A percentile compares a stretch with the other conserved stretches of the same genome.
phyloP scores from a whole-genome alignment of 1,140 invertebrate species.

The Sarcophaga bullata region DNA sequence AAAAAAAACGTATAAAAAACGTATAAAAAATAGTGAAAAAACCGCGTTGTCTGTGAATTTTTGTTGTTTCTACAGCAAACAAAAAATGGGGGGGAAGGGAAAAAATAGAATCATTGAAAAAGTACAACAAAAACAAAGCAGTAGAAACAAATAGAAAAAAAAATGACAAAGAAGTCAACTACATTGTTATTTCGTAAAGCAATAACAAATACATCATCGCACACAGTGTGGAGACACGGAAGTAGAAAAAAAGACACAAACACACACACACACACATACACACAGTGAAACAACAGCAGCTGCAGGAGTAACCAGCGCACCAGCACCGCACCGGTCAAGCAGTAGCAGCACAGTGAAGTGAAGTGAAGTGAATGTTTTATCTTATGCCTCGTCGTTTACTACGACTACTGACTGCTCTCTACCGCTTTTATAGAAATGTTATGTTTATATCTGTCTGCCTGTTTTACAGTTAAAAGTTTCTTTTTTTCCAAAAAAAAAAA shows the following conservation, averaged over 20 bases:
- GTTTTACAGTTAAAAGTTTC: too few species aligned
- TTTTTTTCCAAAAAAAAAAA: background rate
- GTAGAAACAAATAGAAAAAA: background rate
- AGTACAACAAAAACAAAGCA: background rate
- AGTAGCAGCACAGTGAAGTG: background rate
- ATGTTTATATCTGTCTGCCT: background rate
- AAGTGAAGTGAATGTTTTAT: slow-evolving; percentile 13
- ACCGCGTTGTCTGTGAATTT: slow-evolving; percentile 34
- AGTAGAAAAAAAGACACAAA: background rate
- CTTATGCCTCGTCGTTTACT: background rate
- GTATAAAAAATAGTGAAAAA: slow-evolving; percentile 23
- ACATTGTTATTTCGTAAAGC: slow-evolving; percentile 38
- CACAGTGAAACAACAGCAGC: slow-evolving; percentile 9
- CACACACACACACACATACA: background rate
- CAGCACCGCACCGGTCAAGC: background rate
- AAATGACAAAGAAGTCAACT: slow-evolving; percentile 39
- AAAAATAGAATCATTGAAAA: background rate
- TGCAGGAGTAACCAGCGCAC: slow-evolving; percentile 7
- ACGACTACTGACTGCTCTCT: too few species aligned
- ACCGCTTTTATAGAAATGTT: background rate
- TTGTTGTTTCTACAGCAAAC: slow-evolving; percentile 32
- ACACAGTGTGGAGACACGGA: slow-evolving; percentile 33
- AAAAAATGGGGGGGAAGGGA: slow-evolving; percentile 24
- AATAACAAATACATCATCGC: slow-evolving; percentile 38
- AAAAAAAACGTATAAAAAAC: slow-evolving; percentile 9